These are phyloP conservation scores for Steinernema hermaphroditum DNA, from an alignment of 2,888 invertebrate species.

Conservation along the genomic window DNA sequence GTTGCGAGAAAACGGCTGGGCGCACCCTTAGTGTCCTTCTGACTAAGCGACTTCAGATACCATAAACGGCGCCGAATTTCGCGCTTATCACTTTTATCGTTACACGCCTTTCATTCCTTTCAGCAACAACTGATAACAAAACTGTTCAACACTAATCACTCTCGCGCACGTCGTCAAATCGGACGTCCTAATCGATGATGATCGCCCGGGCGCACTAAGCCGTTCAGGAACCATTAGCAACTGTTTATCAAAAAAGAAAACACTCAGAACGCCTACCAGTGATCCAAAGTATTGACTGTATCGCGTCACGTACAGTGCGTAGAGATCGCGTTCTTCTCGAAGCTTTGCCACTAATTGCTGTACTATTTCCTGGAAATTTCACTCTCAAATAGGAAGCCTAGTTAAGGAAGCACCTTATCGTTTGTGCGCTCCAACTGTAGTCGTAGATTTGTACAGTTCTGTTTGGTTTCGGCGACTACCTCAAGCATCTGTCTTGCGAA, in stretches of 20 bases:
- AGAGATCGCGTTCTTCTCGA: slow-evolving; percentile 1
- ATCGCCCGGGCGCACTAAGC: neutral
- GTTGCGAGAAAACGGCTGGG: neutral
- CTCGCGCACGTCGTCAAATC: slow-evolving; percentile 23
- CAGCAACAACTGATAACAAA: slow-evolving; percentile 27
- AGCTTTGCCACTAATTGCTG: neutral
- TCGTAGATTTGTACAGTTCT: slow-evolving; percentile 4
- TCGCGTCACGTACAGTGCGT: neutral
- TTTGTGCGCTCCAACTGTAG: neutral
- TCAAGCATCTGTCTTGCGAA: slow-evolving; percentile 17
- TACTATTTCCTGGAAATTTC: neutral
- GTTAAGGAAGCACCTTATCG: neutral
- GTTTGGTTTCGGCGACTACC: neutral
- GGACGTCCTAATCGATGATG: slow-evolving; percentile 1
- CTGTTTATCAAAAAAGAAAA: neutral
- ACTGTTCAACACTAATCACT: slow-evolving; percentile 7
- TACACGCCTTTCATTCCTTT: slow-evolving; percentile 27
- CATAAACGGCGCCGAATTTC: slow-evolving; percentile 26
- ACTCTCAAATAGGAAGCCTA: no score
- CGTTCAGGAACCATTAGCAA: neutral
- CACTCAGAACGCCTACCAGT: neutral
- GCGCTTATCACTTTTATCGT: slow-evolving; percentile 28
- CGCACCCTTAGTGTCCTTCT: neutral
- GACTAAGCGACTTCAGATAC: slow-evolving; percentile 16
- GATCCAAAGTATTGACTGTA: slow-evolving; percentile 27